Base-by-base conservation (phyloP, 1,140 invertebrate genomes). In the Pseudachorutes palmiensis region DNA sequence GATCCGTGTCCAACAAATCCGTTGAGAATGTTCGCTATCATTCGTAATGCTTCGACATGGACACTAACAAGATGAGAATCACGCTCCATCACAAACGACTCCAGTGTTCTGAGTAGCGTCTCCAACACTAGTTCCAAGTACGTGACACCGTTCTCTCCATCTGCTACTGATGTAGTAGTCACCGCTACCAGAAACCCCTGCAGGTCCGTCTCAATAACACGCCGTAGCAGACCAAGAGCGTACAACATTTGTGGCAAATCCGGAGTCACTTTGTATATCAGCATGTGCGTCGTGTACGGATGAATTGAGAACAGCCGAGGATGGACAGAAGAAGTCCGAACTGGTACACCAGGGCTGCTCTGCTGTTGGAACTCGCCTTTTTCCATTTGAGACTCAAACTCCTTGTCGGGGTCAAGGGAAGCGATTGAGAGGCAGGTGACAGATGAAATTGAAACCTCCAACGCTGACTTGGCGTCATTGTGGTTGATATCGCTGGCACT, bases 61-160 rank as follows among this genome's bases (percentile, higher is more conserved):
- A 65, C 51, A 32, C 5, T 32, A 5, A 65, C 64, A 24, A 62
- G 29, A 28, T 26, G 29, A 9, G 14, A 14, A 12, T 19, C 22
- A 5, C 33, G 81, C 80, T 61, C 80, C 77, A 33, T 77, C 79
- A 91, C 94, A 75, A 89, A 93, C 60, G 88, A 89, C 58, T 90
- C 80, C 0, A 90, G 83, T 76, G 87, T 91, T 77, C 91, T 90
- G 61, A 94, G 79, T 76, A 88, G 89, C 29, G 89, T 80, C 0
- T 85, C 86, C 64, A 94, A 85, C 22, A 93, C 77, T 19, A 91
- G 83, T 77, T 94, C 91, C 32, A 94, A 78, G 75, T 91, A 91
- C 86, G 91, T 93, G 63, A 93, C 63, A 87, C 87, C 73, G 86
- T 84, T 1, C 90, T 90, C 72, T 90, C 85, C 3, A 92, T 83